Percentiles rank a stretch among this genome's conserved stretches.
Conservation (phyloP, 2,888 invertebrate genomes). For the Eupithecia subumbrata region DNA sequence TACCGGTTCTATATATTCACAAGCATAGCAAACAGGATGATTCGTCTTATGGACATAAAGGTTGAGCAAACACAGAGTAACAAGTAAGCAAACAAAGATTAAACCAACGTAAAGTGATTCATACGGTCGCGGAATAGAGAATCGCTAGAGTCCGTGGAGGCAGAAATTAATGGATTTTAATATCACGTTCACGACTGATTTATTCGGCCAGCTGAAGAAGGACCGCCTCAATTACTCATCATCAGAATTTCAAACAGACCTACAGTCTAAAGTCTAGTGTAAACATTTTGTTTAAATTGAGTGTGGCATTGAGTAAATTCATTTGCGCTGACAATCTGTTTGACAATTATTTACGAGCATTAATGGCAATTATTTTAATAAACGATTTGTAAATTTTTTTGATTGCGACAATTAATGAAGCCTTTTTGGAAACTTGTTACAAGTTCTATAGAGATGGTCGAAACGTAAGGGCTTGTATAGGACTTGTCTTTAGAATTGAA, state of each 20-base stretch:
- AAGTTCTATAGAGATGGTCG: not conserved
- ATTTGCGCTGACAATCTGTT: conserved; percentile 6
- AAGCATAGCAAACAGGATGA: conserved; percentile 50
- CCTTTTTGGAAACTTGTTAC: not conserved
- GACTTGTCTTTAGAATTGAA: conserved; percentile 3
- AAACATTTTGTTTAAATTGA: conserved; percentile 5
- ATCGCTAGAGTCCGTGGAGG: conserved; percentile 13
- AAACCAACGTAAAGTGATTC: conserved; percentile 61
- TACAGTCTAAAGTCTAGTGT: not conserved
- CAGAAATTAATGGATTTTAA: conserved; percentile 25
- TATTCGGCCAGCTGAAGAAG: conserved; percentile 5
- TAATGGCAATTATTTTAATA: conserved; percentile 13
- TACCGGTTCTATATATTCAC: conserved; percentile 39
- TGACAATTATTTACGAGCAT: not conserved
- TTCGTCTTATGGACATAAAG: conserved; percentile 56
- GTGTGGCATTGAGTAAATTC: conserved; percentile 13
- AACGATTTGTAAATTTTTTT: no score
- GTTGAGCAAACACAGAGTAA: conserved; percentile 54
- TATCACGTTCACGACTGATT: conserved; percentile 8
- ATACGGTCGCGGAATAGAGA: conserved; percentile 38
- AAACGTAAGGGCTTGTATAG: not conserved
- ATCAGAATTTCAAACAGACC: not conserved
- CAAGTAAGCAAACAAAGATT: conserved; percentile 60
- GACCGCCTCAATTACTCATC: not conserved
- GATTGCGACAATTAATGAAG: not conserved